Evolutionary conservation across 2,888 invertebrate genomes (phyloP).

Genomic region (Tricholauxania praeusta): DNA sequence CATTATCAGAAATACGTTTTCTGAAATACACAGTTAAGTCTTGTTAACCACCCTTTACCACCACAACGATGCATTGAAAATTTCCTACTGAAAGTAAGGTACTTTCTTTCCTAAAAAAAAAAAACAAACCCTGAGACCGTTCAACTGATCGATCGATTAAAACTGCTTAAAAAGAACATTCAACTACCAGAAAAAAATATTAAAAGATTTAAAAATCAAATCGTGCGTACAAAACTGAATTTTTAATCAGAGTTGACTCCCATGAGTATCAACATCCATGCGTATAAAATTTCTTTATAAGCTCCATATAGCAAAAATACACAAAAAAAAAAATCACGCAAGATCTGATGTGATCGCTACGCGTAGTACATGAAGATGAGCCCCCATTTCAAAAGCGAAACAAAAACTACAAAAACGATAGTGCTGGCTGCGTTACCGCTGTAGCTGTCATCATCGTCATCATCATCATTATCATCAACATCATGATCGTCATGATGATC

Average conservation of each 20-base stretch:
- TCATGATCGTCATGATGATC: background rate
- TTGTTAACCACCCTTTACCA: too few species aligned
- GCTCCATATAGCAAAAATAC: constrained; percentile 44
- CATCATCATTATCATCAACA: constrained; percentile 15
- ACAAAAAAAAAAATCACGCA: constrained; percentile 49
- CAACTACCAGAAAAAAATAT: constrained; percentile 24
- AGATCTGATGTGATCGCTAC: constrained; percentile 49
- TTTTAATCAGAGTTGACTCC: constrained; percentile 32
- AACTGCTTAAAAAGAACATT: constrained; percentile 38
- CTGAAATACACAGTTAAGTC: too few species aligned
- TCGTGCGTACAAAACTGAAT: constrained; percentile 38
- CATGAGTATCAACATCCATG: constrained; percentile 25
- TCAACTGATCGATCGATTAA: constrained; percentile 43
- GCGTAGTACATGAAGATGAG: constrained; percentile 51
- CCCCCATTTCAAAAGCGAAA: constrained; percentile 31
- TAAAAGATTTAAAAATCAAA: constrained; percentile 36
- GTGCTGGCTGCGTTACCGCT: constrained; percentile 43
- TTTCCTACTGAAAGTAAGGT: background rate
- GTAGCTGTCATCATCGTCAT: constrained; percentile 38
- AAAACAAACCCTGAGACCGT: background rate
- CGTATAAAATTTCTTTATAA: constrained; percentile 34
- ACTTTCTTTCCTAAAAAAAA: constrained; percentile 6
- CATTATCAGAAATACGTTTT: too few species aligned
- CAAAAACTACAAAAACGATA: constrained; percentile 1
- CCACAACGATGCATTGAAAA: background rate